A percentile compares a stretch with the other conserved stretches of the same genome.
These are phyloP conservation scores for Cryptoprocta ferox DNA, from an alignment of 2,797 vertebrate genomes.

Conservation along the genomic window DNA sequence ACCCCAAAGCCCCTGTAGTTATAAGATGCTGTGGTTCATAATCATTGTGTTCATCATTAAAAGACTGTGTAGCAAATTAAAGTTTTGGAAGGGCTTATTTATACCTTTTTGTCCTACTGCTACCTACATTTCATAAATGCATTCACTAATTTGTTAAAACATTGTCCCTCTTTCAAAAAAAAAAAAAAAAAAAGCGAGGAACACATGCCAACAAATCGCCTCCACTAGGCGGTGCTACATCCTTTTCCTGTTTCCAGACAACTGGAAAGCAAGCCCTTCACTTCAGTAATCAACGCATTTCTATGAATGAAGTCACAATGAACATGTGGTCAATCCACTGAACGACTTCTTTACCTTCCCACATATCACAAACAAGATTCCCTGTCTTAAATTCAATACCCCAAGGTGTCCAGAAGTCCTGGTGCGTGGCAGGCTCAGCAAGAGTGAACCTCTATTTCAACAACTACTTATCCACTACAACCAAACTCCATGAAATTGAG, in stretches of 20 bases:
- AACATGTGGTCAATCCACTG: not conserved
- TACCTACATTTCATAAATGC: constrained; percentile 28
- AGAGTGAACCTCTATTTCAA: constrained; percentile 77
- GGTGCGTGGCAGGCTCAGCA: constrained; percentile 67
- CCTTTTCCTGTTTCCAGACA: not conserved
- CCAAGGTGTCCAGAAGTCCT: constrained; percentile 51
- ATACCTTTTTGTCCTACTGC: not conserved
- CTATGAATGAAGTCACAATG: constrained; percentile 67
- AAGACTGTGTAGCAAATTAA: not conserved
- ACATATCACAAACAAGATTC: constrained; percentile 44
- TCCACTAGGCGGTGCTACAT: constrained; percentile 70
- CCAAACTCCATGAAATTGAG: constrained; percentile 68
- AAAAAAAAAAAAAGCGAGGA: not conserved
- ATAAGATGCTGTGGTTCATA: not conserved
- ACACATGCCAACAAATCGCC: not conserved
- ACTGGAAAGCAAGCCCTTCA: not conserved
- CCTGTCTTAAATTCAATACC: constrained; percentile 46
- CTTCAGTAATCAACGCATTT: not conserved
- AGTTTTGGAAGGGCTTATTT: not conserved
- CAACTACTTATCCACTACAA: constrained; percentile 74
- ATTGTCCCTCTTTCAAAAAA: not conserved
- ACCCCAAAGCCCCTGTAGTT: not conserved
- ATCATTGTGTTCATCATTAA: constrained; percentile 35
- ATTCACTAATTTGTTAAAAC: constrained; percentile 2
- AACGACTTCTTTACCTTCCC: constrained; percentile 57